Percentiles rank a stretch among this genome's conserved stretches.
These are phyloP conservation scores for Macquaria australasica DNA, from an alignment of 2,113 vertebrate genomes.

Conservation along the genomic window DNA sequence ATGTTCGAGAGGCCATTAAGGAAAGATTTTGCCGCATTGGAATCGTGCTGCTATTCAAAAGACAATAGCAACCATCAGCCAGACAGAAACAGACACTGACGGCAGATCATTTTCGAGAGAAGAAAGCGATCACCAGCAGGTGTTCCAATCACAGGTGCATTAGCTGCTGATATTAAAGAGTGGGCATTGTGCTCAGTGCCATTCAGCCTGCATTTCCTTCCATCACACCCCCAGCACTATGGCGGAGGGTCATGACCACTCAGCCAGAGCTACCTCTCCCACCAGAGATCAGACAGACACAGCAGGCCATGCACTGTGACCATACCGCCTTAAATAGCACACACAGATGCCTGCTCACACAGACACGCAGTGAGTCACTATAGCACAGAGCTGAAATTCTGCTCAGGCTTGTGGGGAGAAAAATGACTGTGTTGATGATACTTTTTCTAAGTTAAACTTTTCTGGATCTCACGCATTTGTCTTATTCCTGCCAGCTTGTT, in stretches of 20 bases:
- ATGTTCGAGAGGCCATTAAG: neutral
- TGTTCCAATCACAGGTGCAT: constrained; percentile 51
- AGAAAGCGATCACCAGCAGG: constrained; percentile 59
- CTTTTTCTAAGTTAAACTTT: constrained; percentile 46
- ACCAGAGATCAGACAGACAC: constrained; percentile 60
- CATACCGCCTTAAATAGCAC: constrained; percentile 55
- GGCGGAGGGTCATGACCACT: constrained; percentile 64
- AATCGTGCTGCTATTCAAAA: constrained; percentile 12
- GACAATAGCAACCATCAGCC: neutral
- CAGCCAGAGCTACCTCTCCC: constrained; percentile 56
- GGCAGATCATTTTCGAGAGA: constrained; percentile 16
- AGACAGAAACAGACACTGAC: constrained; percentile 24
- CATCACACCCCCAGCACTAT: constrained; percentile 12
- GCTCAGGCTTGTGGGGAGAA: constrained; percentile 12
- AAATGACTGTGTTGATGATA: constrained; percentile 21
- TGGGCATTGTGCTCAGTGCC: constrained; percentile 45
- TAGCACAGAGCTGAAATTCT: constrained; percentile 12
- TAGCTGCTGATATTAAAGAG: constrained; percentile 51
- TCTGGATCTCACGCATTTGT: constrained; percentile 35
- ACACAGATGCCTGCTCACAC: constrained; percentile 59
- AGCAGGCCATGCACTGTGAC: constrained; percentile 39
- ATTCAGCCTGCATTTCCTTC: constrained; percentile 52
- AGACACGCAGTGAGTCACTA: constrained; percentile 55
- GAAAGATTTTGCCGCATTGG: constrained; percentile 1
- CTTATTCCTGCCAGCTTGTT: constrained; percentile 20